phyloP scores from a whole-genome alignment of 2,113 vertebrate genomes.

The Ciconia boyciana region DNA sequence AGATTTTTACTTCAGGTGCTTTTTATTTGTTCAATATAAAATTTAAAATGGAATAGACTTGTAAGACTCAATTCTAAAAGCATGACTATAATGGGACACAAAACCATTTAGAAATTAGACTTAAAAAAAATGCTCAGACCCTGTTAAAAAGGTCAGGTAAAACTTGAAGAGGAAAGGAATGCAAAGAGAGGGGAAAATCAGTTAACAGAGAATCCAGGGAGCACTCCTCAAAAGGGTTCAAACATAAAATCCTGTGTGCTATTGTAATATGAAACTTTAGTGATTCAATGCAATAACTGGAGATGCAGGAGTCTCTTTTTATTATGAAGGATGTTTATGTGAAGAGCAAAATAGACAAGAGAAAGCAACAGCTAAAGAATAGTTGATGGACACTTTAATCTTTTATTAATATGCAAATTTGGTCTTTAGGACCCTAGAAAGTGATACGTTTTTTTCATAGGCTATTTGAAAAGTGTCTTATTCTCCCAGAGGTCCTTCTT shows the following conservation, averaged over 20 bases:
- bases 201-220: conserved; percentile 49
- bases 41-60: neutral
- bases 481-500: conserved; percentile 72
- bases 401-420: conserved; percentile 80
- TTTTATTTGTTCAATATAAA: neutral
- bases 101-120: neutral
- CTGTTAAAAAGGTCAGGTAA: neutral
- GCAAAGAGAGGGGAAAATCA: neutral
- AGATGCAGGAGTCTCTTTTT: conserved; percentile 65
- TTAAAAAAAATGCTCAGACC: neutral
- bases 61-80: neutral
- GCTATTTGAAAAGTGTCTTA: conserved; percentile 69
- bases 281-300: conserved; percentile 53
- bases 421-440: conserved; percentile 71
- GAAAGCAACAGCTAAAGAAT: conserved; percentile 71
- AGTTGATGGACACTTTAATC: conserved; percentile 75
- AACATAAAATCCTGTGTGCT: conserved; percentile 38
- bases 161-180: neutral
- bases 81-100: neutral
- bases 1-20: neutral
- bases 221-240: conserved; percentile 39
- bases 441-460: conserved; percentile 47
- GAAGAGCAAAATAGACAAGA: conserved; percentile 71
- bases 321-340: conserved; percentile 71
- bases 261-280: conserved; percentile 63